phyloP scores from a whole-genome alignment of 2,888 invertebrate genomes.

The Drosophila paramelanica region DNA sequence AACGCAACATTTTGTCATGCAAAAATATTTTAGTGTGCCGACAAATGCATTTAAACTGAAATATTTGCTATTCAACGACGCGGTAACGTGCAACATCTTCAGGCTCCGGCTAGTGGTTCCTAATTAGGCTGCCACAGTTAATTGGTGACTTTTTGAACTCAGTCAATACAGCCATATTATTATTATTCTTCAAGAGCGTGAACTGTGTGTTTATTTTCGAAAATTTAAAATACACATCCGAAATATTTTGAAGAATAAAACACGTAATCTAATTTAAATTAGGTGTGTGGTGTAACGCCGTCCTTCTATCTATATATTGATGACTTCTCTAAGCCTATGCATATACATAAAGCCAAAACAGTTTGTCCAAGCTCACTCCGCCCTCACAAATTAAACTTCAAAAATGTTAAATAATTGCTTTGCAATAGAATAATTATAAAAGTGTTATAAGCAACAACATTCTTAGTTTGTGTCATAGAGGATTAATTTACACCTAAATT shows the following conservation, averaged over 20 bases:
- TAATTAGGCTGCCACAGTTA: constrained; percentile 32
- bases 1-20: constrained; percentile 64
- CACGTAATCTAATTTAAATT: too few species aligned
- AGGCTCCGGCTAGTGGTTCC: constrained; percentile 8
- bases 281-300: too few species aligned
- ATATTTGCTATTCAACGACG: constrained; percentile 4
- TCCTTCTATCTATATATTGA: too few species aligned
- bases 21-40: constrained; percentile 38
- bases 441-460: too few species aligned
- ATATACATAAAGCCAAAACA: too few species aligned
- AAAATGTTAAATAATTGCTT: too few species aligned
- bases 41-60: constrained; percentile 30
- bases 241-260: background rate
- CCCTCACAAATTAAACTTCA: too few species aligned
- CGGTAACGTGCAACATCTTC: background rate
- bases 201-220: constrained; percentile 10
- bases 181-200: constrained; percentile 28
- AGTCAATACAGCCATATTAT: constrained; percentile 10
- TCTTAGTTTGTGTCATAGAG: too few species aligned
- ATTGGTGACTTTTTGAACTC: constrained; percentile 37
- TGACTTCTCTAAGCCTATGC: too few species aligned
- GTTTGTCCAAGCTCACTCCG: too few species aligned
- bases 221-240: background rate
- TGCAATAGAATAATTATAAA: too few species aligned
- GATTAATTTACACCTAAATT: too few species aligned